phyloP scores from a whole-genome alignment of 2,888 invertebrate genomes.

The Helicoverpa assulta region DNA sequence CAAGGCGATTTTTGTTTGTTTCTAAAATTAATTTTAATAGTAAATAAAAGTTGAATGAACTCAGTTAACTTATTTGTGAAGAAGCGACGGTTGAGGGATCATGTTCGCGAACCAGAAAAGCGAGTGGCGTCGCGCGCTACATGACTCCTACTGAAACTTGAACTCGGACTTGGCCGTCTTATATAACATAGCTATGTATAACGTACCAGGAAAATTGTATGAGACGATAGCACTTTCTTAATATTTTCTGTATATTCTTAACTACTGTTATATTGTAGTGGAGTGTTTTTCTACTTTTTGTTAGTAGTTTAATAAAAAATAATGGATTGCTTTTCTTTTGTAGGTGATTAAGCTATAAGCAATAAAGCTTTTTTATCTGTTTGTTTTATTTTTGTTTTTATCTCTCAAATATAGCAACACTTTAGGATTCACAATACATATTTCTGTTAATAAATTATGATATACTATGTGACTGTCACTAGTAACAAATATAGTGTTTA shows the following conservation, averaged over 20 bases:
- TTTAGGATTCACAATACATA: too few species aligned
- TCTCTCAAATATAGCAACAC: too few species aligned
- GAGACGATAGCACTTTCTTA: constrained; percentile 13
- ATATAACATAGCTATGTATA: constrained; percentile 45
- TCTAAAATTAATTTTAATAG: background rate
- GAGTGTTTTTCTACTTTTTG: background rate
- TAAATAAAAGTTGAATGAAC: constrained; percentile 1
- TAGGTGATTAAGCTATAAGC: too few species aligned
- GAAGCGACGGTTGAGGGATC: constrained; percentile 35
- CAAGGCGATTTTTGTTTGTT: constrained; percentile 8
- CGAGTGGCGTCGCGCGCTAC: constrained; percentile 65
- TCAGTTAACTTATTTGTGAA: constrained; percentile 23
- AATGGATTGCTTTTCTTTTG: too few species aligned
- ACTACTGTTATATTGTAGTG: background rate
- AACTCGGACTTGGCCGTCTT: constrained; percentile 30
- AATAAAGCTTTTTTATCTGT: too few species aligned
- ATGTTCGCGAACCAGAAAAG: constrained; percentile 48
- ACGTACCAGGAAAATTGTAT: constrained; percentile 21
- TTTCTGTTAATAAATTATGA: too few species aligned
- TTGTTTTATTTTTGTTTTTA: too few species aligned
- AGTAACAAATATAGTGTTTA: too few species aligned
- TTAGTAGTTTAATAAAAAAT: background rate
- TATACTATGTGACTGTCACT: too few species aligned
- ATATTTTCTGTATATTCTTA: constrained; percentile 7
- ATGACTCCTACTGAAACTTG: constrained; percentile 67